phyloP scores from a whole-genome alignment of 2,888 invertebrate species.

The Temnothorax ravouxi region DNA sequence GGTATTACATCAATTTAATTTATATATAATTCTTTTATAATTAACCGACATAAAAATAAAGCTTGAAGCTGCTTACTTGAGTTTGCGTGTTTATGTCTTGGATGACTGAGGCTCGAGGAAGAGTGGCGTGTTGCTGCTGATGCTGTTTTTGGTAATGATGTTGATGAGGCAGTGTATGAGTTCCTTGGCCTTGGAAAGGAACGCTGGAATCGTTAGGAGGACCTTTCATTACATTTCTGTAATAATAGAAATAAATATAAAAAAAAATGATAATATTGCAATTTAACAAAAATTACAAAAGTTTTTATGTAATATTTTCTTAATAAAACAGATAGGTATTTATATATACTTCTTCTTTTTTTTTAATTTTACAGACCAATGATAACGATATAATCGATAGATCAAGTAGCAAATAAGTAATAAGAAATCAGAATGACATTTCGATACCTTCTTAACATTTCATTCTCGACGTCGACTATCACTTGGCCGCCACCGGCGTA shows the following conservation, averaged over 20 bases:
- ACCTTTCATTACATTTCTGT: slow-evolving; percentile 88
- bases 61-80: slow-evolving; percentile 76
- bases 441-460: slow-evolving; percentile 87
- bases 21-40: neutral
- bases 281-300: neutral
- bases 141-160: slow-evolving; percentile 85
- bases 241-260: slow-evolving; percentile 50
- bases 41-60: slow-evolving; percentile 44
- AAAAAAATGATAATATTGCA: neutral
- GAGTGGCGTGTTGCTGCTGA: slow-evolving; percentile 88
- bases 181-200: slow-evolving; percentile 82
- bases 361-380: neutral
- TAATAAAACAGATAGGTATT: neutral
- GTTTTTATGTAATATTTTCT: neutral
- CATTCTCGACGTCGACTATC: slow-evolving; percentile 94
- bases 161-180: slow-evolving; percentile 86
- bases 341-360: neutral
- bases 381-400: neutral
- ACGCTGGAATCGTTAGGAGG: slow-evolving; percentile 89
- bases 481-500: slow-evolving; percentile 93
- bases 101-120: slow-evolving; percentile 86
- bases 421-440: neutral
- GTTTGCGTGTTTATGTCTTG: slow-evolving; percentile 88
- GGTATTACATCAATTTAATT: slow-evolving; percentile 4
- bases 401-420: slow-evolving; percentile 18